Evolutionary conservation across 2,797 vertebrate genomes (phyloP), one percentile per base, ranked within the genome.

Genomic region (Buphagus erythrorhynchus): DNA sequence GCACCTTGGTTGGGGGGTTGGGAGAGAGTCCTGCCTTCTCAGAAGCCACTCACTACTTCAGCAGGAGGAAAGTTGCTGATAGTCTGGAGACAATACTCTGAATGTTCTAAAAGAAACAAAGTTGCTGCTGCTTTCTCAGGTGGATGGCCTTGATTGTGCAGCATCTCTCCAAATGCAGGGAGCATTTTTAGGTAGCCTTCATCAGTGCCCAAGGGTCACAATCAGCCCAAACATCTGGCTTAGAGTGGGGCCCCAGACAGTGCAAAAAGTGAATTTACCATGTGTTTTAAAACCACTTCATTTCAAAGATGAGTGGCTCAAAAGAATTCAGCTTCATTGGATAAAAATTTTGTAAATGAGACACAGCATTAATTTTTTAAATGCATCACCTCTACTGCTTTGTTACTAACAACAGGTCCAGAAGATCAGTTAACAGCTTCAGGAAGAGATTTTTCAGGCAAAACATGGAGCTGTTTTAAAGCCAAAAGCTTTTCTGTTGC

Each of bases 1-100:
- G n/a, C 29, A n/a, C 4, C 20, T 15, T 2, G 1, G 26, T 36
- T 2, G 7, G 10, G 19, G 2, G 5, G 29, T 19, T 59, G 24
- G 6, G 28, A 24, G 6, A 2, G 3, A 35, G 22, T 31, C 40
- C 25, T 75, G 54, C 54, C 21, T 72, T 76, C 13, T 7, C n/a
- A 40, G 43, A 43, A 67, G 21, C 21, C 1, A 4, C 33, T 52
- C 20, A n/a, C 29, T 6, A 3, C 13, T 72, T 42, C 4, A 29
- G 28, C 0, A 12, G 38, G 28, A 61, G 28, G 26, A 6, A 69
- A 54, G 26, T 2, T 2, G 6, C 35, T 2, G 35, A 52, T 29
- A 68, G 17, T 29, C 29, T 33, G 65, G 24, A 45, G 29, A 77
- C 0, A 11, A 22, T 63, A 17, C n/a, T 81, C 13, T 49, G 22